Evolutionary conservation across 2,797 vertebrate species (phyloP).

Genomic region (Sebastiscus tertius): DNA sequence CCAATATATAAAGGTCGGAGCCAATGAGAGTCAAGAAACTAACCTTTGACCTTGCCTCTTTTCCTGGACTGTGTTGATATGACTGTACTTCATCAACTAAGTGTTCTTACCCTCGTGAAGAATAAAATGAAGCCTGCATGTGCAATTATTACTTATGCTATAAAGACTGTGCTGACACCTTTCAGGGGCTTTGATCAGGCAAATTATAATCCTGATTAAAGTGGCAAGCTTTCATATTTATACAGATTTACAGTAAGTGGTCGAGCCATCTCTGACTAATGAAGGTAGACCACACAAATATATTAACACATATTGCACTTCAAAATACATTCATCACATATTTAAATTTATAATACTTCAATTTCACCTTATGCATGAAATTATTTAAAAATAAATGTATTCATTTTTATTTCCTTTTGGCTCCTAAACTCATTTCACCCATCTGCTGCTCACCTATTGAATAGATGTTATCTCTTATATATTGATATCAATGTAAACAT

Average conservation of each 20-base stretch:
- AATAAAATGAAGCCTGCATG: not conserved
- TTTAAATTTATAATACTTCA: not conserved
- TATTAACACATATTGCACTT: not conserved
- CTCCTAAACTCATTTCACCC: not conserved
- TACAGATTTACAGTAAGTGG: conserved; percentile 2
- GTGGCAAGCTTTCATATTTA: not conserved
- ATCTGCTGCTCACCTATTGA: not conserved
- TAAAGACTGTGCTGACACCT: conserved; percentile 11
- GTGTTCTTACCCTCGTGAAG: not conserved
- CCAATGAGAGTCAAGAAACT: not conserved
- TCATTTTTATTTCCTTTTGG: not conserved
- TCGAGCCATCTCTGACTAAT: not conserved
- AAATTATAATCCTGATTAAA: not conserved
- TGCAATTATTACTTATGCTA: conserved; percentile 27
- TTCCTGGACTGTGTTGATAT: not conserved
- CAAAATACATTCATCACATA: not conserved
- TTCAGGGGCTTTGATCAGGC: conserved; percentile 20
- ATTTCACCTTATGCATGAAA: not conserved
- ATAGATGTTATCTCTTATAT: not conserved
- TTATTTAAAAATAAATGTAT: not conserved
- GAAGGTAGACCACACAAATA: not conserved
- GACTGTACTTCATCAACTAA: not conserved
- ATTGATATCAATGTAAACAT: not conserved
- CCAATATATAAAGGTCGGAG: not conserved
- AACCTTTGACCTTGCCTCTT: not conserved